These are phyloP conservation scores for Anguilla anguilla DNA, from an alignment of 2,797 vertebrate species.

Conservation along the genomic window DNA sequence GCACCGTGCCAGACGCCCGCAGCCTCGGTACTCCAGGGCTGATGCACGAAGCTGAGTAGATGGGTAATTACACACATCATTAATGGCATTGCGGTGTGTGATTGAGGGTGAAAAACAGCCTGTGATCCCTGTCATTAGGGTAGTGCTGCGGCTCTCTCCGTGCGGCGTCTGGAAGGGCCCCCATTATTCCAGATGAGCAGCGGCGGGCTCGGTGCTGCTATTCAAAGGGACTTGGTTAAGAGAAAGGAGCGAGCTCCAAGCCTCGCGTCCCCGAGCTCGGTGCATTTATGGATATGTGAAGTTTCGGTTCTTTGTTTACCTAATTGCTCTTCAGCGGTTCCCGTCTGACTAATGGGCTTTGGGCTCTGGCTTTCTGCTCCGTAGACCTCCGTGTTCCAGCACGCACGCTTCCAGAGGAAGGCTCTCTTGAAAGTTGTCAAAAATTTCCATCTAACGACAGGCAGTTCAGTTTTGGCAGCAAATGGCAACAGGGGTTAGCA, in stretches of 20 bases:
- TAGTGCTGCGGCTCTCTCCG: neutral
- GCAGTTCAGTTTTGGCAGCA: neutral
- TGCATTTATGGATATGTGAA: neutral
- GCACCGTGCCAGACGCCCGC: neutral
- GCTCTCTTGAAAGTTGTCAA: neutral
- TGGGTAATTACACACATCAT: neutral
- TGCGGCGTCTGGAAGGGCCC: neutral
- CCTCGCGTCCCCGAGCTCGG: neutral
- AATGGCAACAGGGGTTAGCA: neutral
- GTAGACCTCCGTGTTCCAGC: neutral
- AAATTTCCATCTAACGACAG: neutral
- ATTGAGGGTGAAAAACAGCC: neutral
- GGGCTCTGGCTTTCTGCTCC: neutral
- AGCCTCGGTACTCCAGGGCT: neutral
- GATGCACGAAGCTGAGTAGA: neutral
- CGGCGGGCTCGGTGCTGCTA: neutral
- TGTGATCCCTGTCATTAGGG: neutral
- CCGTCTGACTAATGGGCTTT: neutral
- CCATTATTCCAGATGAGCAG: neutral
- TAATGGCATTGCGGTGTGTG: neutral
- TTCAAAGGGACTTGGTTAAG: neutral
- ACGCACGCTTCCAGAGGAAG: neutral
- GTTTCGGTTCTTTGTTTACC: neutral
- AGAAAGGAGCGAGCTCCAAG: neutral
- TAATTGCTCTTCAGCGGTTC: neutral